These are phyloP conservation scores for Macroteleia sp. DNA, from an alignment of 2,888 invertebrate genomes.

Conservation along the genomic window DNA sequence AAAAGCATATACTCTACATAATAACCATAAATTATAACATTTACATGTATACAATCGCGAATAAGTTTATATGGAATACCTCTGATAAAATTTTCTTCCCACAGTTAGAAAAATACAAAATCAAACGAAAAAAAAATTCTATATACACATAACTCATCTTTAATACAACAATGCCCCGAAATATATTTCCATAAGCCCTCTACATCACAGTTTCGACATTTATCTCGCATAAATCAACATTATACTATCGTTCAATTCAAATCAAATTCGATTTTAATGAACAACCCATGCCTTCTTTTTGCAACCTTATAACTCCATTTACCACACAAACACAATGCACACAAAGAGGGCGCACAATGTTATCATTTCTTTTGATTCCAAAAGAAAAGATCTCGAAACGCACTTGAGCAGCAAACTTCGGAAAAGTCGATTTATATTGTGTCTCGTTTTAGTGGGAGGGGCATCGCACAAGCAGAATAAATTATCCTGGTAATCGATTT, in stretches of 20 bases:
- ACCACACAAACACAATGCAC: conserved; percentile 18
- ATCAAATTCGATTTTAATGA: conserved; percentile 44
- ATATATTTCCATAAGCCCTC: conserved; percentile 11
- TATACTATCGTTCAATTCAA: conserved; percentile 20
- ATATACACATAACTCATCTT: conserved; percentile 23
- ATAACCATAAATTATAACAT: too few relatives aligned
- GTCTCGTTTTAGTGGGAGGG: conserved; percentile 26
- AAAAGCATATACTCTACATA: too few relatives aligned
- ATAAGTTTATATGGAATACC: too few relatives aligned
- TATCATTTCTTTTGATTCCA: conserved; percentile 41
- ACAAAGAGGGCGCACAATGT: conserved; percentile 36
- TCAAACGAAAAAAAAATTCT: background rate
- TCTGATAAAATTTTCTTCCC: too few relatives aligned
- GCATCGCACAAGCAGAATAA: conserved; percentile 49
- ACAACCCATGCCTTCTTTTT: conserved; percentile 24
- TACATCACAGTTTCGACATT: conserved; percentile 34
- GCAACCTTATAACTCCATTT: conserved; percentile 53
- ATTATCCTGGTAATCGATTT: conserved; percentile 63
- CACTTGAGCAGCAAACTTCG: conserved; percentile 25
- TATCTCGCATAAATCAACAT: conserved; percentile 44
- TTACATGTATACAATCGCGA: too few relatives aligned
- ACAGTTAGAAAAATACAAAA: too few relatives aligned
- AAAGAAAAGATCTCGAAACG: conserved; percentile 26
- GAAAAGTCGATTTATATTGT: conserved; percentile 47
- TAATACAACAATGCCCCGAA: conserved; percentile 11